phyloP scores from a whole-genome alignment of 2,888 invertebrate genomes.

The Drosophila cognata region DNA sequence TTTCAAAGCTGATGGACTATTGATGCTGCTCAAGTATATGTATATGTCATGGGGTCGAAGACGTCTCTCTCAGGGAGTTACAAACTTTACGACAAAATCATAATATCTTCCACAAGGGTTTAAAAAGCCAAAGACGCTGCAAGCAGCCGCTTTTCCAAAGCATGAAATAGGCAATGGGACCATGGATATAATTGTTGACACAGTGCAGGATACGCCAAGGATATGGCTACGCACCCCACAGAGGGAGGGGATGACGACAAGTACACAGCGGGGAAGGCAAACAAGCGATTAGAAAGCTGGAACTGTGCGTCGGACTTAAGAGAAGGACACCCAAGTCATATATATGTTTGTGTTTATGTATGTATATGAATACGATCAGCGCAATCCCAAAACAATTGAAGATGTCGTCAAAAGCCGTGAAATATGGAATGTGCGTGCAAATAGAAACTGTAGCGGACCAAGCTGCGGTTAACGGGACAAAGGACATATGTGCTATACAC shows the following conservation, averaged over 20 bases:
- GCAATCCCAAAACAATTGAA: conserved; percentile 27
- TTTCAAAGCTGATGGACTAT: not conserved
- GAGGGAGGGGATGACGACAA: conserved; percentile 14
- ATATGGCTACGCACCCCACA: conserved; percentile 1
- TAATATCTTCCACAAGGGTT: not conserved
- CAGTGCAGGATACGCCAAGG: conserved; percentile 34
- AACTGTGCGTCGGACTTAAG: conserved; percentile 3
- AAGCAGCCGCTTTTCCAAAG: conserved; percentile 32
- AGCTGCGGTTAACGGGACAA: not conserved
- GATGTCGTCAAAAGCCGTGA: conserved; percentile 33
- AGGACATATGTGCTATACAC: not conserved
- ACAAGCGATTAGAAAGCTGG: conserved; percentile 42
- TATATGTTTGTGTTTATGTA: not conserved
- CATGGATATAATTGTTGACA: conserved; percentile 36
- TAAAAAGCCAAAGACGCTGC: conserved; percentile 20
- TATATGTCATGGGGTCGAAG: not conserved
- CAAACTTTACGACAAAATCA: not conserved
- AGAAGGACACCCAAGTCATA: conserved; percentile 10
- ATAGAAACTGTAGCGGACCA: conserved; percentile 5
- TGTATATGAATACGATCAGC: conserved; percentile 15
- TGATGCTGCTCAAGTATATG: not conserved
- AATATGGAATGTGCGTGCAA: conserved; percentile 40
- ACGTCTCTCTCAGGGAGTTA: not conserved
- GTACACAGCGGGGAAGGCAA: conserved; percentile 3
- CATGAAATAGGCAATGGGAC: not conserved